Percentiles rank a stretch among this genome's conserved stretches.
These are phyloP conservation scores for Hedya salicella DNA, from an alignment of 2,888 invertebrate species.

Conservation along the genomic window DNA sequence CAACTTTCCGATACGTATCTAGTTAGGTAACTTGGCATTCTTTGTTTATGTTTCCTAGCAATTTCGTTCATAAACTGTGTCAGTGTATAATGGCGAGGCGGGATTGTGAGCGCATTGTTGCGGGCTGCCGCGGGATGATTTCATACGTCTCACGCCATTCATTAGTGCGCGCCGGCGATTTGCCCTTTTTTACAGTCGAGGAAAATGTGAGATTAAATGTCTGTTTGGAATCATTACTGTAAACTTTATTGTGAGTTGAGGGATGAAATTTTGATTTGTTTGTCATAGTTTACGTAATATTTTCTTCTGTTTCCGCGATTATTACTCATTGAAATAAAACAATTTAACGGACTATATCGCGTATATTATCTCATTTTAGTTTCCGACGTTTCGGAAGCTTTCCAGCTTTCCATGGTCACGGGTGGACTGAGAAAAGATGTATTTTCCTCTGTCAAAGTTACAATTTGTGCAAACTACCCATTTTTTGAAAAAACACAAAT, in stretches of 20 bases:
- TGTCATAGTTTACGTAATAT: neutral
- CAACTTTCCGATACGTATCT: slow-evolving; percentile 42
- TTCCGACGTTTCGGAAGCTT: too few species aligned
- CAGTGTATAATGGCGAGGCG: slow-evolving; percentile 23
- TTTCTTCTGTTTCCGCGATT: too few species aligned
- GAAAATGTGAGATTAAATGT: slow-evolving; percentile 30
- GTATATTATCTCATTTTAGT: too few species aligned
- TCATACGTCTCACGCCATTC: slow-evolving; percentile 35
- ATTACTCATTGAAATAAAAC: too few species aligned
- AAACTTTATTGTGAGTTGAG: slow-evolving; percentile 6
- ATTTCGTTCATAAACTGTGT: slow-evolving; percentile 35
- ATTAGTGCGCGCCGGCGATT: slow-evolving; percentile 27
- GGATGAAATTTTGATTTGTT: slow-evolving; percentile 19
- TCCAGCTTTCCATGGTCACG: too few species aligned
- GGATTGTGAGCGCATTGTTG: slow-evolving; percentile 28
- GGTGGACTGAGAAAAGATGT: too few species aligned
- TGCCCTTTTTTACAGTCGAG: slow-evolving; percentile 22
- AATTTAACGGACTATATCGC: too few species aligned
- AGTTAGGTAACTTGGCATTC: slow-evolving; percentile 29
- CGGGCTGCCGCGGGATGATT: slow-evolving; percentile 27
- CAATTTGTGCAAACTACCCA: too few species aligned
- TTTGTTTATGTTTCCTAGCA: slow-evolving; percentile 40
- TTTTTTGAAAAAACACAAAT: too few species aligned
- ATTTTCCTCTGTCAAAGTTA: too few species aligned
- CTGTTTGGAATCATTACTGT: slow-evolving; percentile 19